Conservation (phyloP, 2,113 vertebrate genomes). For the Nesogale talazaci region DNA sequence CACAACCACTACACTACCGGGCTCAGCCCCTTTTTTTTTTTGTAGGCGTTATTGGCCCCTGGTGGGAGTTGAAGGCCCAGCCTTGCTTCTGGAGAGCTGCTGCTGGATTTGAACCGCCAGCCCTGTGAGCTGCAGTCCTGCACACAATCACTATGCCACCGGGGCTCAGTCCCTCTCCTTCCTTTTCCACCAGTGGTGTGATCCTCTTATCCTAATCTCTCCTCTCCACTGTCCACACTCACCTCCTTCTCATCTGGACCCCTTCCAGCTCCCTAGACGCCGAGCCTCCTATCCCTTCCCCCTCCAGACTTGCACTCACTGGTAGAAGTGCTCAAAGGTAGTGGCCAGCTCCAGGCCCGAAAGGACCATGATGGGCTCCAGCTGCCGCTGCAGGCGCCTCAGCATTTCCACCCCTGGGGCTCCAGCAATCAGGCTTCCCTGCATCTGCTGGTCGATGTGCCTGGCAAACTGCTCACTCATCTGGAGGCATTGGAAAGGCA, state of each 20-base stretch:
- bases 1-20: too few species aligned
- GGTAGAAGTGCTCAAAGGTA: conserved; percentile 97
- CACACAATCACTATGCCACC: too few species aligned
- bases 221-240: not conserved
- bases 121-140: too few species aligned
- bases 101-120: too few species aligned
- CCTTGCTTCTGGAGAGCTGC: too few species aligned
- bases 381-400: conserved; percentile 89
- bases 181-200: not conserved
- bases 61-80: too few species aligned
- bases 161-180: conserved; percentile 66
- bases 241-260: conserved; percentile 12
- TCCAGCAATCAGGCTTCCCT: conserved; percentile 83
- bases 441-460: conserved; percentile 93
- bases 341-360: conserved; percentile 95
- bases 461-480: conserved; percentile 95
- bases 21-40: too few species aligned
- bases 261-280: not conserved
- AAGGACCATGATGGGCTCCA: conserved; percentile 94
- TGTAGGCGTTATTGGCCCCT: too few species aligned
- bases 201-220: conserved; percentile 50
- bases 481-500: conserved; percentile 79
- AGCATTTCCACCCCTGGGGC: conserved; percentile 83
- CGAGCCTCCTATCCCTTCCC: not conserved
- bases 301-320: conserved; percentile 84